phyloP scores from a whole-genome alignment of 1,140 invertebrate genomes.

The Brachionus plicatilis region DNA sequence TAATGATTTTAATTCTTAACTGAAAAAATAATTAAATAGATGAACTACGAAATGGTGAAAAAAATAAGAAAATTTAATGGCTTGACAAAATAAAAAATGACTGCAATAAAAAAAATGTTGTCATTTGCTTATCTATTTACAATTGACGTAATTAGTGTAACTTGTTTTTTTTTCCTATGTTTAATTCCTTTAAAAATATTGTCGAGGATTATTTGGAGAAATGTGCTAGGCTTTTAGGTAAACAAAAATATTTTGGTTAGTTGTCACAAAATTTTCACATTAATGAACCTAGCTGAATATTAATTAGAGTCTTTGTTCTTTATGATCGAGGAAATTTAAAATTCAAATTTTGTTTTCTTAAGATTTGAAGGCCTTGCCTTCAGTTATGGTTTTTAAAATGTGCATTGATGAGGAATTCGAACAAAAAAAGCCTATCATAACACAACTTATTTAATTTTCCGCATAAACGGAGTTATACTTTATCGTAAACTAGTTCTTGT shows the following conservation, averaged over 20 bases:
- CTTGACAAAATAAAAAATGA: too few relatives aligned
- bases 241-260: neutral
- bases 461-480: neutral
- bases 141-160: neutral
- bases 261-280: slow-evolving; percentile 21
- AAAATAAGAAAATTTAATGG: too few relatives aligned
- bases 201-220: neutral
- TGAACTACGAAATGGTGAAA: too few relatives aligned
- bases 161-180: neutral
- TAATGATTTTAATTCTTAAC: too few relatives aligned
- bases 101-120: too few relatives aligned
- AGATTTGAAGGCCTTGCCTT: neutral
- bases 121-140: slow-evolving; percentile 2
- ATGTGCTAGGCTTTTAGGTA: neutral
- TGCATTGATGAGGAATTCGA: neutral
- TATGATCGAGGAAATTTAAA: slow-evolving; percentile 16
- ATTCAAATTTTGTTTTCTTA: slow-evolving; percentile 31
- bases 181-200: slow-evolving; percentile 15
- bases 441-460: slow-evolving; percentile 30
- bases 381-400: neutral
- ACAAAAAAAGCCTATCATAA: slow-evolving; percentile 33
- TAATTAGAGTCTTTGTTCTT: neutral
- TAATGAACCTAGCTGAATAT: slow-evolving; percentile 21
- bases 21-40: too few relatives aligned
- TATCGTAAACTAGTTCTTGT: neutral